phyloP scores from a whole-genome alignment of 2,113 vertebrate species.

The Petrocephalus zakoni region DNA sequence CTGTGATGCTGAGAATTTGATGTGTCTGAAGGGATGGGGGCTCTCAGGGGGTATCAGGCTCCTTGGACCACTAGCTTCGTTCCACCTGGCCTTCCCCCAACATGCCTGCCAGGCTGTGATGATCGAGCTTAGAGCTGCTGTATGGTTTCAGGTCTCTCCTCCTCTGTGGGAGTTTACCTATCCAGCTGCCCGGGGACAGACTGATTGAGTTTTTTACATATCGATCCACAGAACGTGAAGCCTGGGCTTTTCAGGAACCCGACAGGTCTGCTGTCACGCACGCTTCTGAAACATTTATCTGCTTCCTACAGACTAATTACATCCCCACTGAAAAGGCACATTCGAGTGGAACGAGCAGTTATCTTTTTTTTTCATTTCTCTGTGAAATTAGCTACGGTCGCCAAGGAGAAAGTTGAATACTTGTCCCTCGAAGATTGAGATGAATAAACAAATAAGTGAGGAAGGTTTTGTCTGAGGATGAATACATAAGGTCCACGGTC shows the following conservation, averaged over 20 bases:
- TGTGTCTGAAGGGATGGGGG: neutral
- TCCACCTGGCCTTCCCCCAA: neutral
- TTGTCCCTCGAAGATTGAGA: neutral
- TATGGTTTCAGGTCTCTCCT: neutral
- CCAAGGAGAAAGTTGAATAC: neutral
- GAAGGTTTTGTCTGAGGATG: neutral
- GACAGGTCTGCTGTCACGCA: neutral
- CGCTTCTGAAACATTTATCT: neutral
- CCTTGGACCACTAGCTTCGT: neutral
- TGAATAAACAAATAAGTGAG: neutral
- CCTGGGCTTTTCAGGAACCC: neutral
- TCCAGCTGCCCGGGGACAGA: neutral
- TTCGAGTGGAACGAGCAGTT: neutral
- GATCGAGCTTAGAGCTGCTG: neutral
- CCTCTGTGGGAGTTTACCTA: neutral
- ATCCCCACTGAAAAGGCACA: neutral
- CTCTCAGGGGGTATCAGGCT: neutral
- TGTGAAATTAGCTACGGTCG: too few relatives aligned
- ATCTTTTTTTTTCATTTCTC: neutral
- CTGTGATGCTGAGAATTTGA: neutral
- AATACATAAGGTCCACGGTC: neutral
- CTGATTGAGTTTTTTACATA: neutral
- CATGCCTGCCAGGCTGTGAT: neutral
- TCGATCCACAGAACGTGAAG: neutral
- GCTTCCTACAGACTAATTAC: conserved; percentile 12